Evolutionary conservation across 2,797 vertebrate species (phyloP), one percentile per base, ranked within the genome.

Genomic region (Neosilurus mollespiculum): DNA sequence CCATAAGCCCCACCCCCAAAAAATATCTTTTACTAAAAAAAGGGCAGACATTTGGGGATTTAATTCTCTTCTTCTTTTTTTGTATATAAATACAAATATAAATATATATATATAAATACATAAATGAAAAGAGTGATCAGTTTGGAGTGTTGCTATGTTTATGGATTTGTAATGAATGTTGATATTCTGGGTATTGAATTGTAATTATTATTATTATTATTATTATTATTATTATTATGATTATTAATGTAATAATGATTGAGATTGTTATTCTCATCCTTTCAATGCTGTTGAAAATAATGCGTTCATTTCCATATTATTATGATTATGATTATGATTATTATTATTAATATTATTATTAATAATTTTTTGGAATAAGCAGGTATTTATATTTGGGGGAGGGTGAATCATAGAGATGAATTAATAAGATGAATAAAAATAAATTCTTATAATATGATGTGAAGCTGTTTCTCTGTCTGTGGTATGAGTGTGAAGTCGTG

Each of bases 131-230:
- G 95, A 95, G 94, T 95, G 94, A 84, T 94, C 92, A 93, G 93
- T 93, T 93, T 91, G 94, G 93, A 95, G 94, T 94, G 92, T 94
- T 94, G 91, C 93, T 91, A 94, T 94, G 93, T 94, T 93, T 92
- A 94, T 94, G 92, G 93, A 93, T 93, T 94, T 95, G 93, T 95
- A 94, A 94, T 94, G 94, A 94, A 95, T 95, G 94, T 95, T 93
- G 92, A 93, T 94, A 95, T 94, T 94, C 93, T 94, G 93, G 93
- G 93, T 92, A 93, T 94, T 93, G 87, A 93, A 94, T 93, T 94
- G 93, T 94, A 93, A 94, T 94, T 93, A 93, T 94, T 70, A 37
- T 76, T 61, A 78, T 65, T 64, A 78, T 78, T 78, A 83, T 83
- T 83, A 83, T 94, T 94, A 93, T 94, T 93, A 94, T 82, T 77